Evolutionary conservation across 2,797 vertebrate species (phyloP).

Genomic region (Cynodonichthys magdalenae): DNA sequence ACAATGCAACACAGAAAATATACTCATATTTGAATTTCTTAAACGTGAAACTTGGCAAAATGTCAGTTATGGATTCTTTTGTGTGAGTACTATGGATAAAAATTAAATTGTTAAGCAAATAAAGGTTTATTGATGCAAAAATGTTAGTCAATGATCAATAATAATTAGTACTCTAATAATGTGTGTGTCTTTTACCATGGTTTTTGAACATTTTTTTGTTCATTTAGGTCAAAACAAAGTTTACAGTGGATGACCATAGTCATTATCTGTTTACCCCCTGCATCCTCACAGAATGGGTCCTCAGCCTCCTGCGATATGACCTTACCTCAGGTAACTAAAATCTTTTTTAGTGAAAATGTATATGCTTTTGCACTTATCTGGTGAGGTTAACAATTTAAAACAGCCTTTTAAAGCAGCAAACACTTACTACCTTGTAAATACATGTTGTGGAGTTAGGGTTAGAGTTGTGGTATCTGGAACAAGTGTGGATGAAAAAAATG

Average conservation of each 20-base stretch:
- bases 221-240: conserved; percentile 88
- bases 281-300: conserved; percentile 95
- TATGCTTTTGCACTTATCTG: neutral
- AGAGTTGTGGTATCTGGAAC: too few relatives aligned
- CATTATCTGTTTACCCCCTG: conserved; percentile 97
- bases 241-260: conserved; percentile 93
- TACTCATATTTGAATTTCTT: neutral
- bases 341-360: neutral
- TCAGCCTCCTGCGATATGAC: conserved; percentile 94
- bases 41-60: neutral
- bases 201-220: neutral
- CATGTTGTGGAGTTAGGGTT: neutral
- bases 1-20: neutral
- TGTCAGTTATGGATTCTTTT: neutral
- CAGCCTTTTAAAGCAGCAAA: neutral
- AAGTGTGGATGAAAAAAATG: too few relatives aligned
- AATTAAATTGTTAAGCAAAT: neutral
- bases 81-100: neutral
- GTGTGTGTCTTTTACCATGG: neutral
- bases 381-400: neutral
- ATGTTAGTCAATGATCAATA: neutral
- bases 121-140: neutral
- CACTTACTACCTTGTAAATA: neutral
- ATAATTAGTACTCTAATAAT: neutral
- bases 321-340: conserved; percentile 88